A percentile compares a stretch with the other conserved stretches of the same genome.
Conservation (phyloP, 2,113 vertebrate genomes). For the Lophotis ruficrista region DNA sequence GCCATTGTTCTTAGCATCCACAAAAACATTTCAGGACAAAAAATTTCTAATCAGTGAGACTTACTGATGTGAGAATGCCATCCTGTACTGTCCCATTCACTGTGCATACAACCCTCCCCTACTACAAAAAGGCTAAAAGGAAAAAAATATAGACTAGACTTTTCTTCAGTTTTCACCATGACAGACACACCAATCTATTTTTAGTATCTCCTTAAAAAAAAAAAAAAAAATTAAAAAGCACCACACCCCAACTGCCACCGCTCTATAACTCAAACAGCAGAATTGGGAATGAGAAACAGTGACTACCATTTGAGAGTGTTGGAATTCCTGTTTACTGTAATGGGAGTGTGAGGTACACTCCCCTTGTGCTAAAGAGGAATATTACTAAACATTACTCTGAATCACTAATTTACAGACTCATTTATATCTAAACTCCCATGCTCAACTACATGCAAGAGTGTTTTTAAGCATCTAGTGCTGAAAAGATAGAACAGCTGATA, state of each 20-base stretch:
- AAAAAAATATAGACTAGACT: neutral
- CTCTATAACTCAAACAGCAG: neutral
- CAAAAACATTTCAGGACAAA: neutral
- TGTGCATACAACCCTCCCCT: neutral
- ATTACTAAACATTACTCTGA: neutral
- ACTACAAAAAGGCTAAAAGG: neutral
- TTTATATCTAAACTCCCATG: neutral
- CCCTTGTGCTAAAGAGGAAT: neutral
- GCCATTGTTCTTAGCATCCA: neutral
- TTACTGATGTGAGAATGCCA: neutral
- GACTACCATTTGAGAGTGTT: neutral
- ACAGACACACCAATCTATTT: neutral
- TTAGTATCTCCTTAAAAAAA: neutral
- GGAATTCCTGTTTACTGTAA: neutral
- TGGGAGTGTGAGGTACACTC: neutral
- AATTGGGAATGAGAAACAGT: neutral
- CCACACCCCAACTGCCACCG: neutral
- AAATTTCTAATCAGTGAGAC: neutral
- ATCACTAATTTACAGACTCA: neutral
- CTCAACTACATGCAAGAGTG: neutral
- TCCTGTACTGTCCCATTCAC: neutral
- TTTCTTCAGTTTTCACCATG: neutral
- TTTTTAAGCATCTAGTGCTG: neutral
- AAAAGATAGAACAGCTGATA: neutral
- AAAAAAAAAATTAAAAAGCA: neutral